A percentile compares a stretch with the other conserved stretches of the same genome.
Evolutionary conservation across 1,140 invertebrate genomes (phyloP).

Genomic region (Listronotus bonariensis): DNA sequence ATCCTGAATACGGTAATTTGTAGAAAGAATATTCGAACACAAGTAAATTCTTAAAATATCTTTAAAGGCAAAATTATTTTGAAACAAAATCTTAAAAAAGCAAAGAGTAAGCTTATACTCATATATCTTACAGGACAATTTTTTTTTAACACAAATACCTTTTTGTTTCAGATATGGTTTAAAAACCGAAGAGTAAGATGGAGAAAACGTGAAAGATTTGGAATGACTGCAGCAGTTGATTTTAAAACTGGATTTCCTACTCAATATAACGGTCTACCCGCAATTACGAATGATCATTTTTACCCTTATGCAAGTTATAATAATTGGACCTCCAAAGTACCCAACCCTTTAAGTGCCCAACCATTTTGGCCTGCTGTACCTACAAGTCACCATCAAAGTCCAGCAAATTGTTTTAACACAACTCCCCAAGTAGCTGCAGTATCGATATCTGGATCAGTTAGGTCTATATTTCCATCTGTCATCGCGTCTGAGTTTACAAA

Average conservation of each 20-base stretch:
- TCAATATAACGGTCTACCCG: constrained; percentile 87
- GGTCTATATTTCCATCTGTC: constrained; percentile 67
- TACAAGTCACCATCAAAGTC: constrained; percentile 77
- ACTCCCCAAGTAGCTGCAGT: constrained; percentile 64
- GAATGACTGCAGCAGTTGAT: constrained; percentile 82
- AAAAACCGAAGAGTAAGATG: constrained; percentile 96
- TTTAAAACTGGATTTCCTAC: constrained; percentile 90
- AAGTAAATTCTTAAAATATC: too few relatives aligned
- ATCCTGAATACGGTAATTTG: too few relatives aligned
- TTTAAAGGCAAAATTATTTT: too few relatives aligned
- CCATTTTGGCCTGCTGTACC: constrained; percentile 91
- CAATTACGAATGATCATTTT: constrained; percentile 84
- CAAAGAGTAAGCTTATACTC: too few relatives aligned
- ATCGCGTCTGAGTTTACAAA: constrained; percentile 69
- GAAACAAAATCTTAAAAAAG: too few relatives aligned
- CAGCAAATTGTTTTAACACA: constrained; percentile 84
- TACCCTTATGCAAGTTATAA: constrained; percentile 91
- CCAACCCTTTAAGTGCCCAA: constrained; percentile 84
- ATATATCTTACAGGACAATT: too few relatives aligned
- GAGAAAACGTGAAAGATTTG: constrained; percentile 96
- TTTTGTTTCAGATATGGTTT: constrained; percentile 86
- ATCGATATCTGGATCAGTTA: constrained; percentile 65
- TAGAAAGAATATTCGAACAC: too few relatives aligned
- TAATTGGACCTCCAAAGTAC: constrained; percentile 92
- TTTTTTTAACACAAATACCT: too few relatives aligned